Conservation (phyloP, 1,140 invertebrate genomes). For the Planococcus citri region DNA sequence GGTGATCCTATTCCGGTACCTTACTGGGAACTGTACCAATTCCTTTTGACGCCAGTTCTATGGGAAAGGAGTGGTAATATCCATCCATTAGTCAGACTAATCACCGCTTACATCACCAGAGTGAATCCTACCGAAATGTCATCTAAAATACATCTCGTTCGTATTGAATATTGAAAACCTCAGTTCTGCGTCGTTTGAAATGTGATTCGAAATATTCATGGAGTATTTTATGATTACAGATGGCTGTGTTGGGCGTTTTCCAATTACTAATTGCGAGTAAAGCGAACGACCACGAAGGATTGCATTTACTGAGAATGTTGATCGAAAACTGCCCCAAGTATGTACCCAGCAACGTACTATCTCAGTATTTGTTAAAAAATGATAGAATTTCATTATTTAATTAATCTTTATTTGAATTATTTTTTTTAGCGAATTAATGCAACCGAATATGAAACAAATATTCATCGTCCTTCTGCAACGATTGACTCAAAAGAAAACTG, state of each 20-base stretch:
- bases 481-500: conserved; percentile 81
- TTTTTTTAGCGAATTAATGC: conserved; percentile 47
- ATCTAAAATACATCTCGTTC: conserved; percentile 32
- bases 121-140: conserved; percentile 30
- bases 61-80: conserved; percentile 91
- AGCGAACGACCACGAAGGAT: conserved; percentile 91
- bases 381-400: not conserved
- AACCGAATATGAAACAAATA: conserved; percentile 71
- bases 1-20: conserved; percentile 50
- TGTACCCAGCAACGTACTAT: conserved; percentile 32
- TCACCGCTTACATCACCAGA: conserved; percentile 62
- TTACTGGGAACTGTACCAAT: conserved; percentile 81
- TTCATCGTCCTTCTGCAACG: conserved; percentile 85
- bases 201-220: conserved; percentile 15
- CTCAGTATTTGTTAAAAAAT: not conserved
- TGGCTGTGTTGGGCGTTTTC: conserved; percentile 82
- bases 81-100: conserved; percentile 72
- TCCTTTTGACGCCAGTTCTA: conserved; percentile 68
- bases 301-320: conserved; percentile 74
- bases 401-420: conserved; percentile 22
- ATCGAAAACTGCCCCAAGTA: conserved; percentile 60
- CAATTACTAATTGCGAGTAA: conserved; percentile 94
- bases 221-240: conserved; percentile 41
- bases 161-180: too few species aligned
- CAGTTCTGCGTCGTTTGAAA: not conserved